Evolutionary conservation across 2,888 invertebrate genomes (phyloP).

Genomic region (Heteromurus nitidus): DNA sequence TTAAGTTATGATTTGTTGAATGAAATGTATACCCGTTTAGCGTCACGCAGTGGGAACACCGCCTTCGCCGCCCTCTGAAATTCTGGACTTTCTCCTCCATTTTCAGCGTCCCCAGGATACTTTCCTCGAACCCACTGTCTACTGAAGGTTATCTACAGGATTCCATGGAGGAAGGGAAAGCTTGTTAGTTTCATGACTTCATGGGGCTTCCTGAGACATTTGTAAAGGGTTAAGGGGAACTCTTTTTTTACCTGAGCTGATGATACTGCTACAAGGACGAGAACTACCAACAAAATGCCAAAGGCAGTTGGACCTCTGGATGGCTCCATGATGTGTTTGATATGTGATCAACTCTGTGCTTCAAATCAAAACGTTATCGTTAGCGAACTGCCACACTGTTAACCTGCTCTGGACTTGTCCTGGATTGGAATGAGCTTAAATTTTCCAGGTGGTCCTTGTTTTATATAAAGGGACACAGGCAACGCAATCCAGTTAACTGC

Average conservation of each 20-base stretch:
- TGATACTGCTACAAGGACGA: constrained; percentile 43
- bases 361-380: no score
- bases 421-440: no score
- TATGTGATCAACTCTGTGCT: no score
- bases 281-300: constrained; percentile 31
- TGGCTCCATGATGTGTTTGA: constrained; percentile 34
- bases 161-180: background rate
- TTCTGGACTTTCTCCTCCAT: constrained; percentile 57
- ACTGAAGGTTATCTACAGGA: constrained; percentile 64
- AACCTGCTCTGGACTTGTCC: no score
- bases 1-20: background rate
- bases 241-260: constrained; percentile 54
- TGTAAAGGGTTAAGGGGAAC: no score
- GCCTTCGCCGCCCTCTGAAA: constrained; percentile 64
- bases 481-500: no score
- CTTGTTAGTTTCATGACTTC: no score
- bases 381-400: no score
- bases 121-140: constrained; percentile 68
- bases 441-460: no score
- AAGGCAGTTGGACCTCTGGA: constrained; percentile 15
- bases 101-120: constrained; percentile 64
- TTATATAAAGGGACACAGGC: no score
- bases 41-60: constrained; percentile 41
- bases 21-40: constrained; percentile 9
- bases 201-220: background rate